Evolutionary conservation across 2,113 vertebrate genomes (phyloP), one percentile per base, ranked within the genome.

Genomic region (Drymodes brunneopygia): DNA sequence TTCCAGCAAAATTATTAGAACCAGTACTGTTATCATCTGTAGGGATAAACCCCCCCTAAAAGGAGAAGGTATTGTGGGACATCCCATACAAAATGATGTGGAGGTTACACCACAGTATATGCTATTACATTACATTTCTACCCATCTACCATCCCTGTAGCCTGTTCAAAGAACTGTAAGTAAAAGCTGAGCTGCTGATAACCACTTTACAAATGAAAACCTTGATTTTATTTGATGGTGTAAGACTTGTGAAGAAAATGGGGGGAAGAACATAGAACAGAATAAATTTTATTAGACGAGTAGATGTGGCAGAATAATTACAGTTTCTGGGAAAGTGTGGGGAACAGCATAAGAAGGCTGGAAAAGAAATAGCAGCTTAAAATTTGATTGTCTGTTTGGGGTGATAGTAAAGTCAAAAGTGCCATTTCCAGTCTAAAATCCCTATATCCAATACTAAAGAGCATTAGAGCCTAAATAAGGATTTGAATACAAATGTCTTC

Each of bases 401-500:
- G 87, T 91, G 85, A 96, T 73, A 97, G 92, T 85, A 86, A 91
- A 95, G 90, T 93, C 87, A 86, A 62, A 86, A 92, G 84, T 82
- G 85, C 93, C 71, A 42, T 95, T 97, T 95, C 92, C 84, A 95
- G 71, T 73, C 79, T 86, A 66, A 96, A 96, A 94, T 94, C 94
- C 78, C 71, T 95, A 20, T 90, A 92, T 94, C 81, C 87, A 94
- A 85, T 85, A 82, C 50, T 85, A 94, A 82, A 94, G 84, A 94
- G 93, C 81, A 91, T 97, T 95, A 95, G 62, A 93, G 74, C 85
- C 93, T 91, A 88, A 95, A 94, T 77, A 88, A 94, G 93, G 93
- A 96, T 96, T 95, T 95, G 93, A 97, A 96, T 95, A 94, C 90
- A 92, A 97, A 96, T 95, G 50, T 78, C 85, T 88, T 92, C 87